A percentile compares a stretch with the other conserved stretches of the same genome.
Conservation (phyloP, 2,888 invertebrate species). For the Caenorhabditis macrosperma region DNA sequence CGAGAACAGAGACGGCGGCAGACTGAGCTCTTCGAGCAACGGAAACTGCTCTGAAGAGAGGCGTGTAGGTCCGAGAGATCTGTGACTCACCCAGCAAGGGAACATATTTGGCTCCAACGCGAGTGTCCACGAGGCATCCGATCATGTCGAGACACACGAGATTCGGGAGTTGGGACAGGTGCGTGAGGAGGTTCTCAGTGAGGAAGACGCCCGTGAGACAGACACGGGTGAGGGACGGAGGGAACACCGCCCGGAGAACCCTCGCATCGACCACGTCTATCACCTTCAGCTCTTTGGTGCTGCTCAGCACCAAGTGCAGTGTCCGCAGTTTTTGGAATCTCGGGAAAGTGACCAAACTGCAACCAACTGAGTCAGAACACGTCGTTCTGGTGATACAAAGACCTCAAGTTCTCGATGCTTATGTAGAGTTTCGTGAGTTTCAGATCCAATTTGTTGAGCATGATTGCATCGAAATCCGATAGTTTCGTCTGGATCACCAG, state of each 20-base stretch:
- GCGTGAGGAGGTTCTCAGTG: constrained; percentile 35
- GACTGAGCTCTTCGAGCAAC: constrained; percentile 37
- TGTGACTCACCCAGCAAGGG: constrained; percentile 8
- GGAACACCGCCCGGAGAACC: constrained; percentile 28
- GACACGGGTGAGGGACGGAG: constrained; percentile 40
- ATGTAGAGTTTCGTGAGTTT: constrained; percentile 44
- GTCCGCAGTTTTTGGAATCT: constrained; percentile 37
- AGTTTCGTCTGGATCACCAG: constrained; percentile 37
- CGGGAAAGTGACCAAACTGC: constrained; percentile 29
- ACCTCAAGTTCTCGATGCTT: constrained; percentile 48
- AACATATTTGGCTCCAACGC: constrained; percentile 43
- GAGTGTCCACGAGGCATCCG: constrained; percentile 55
- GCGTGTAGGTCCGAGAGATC: background rate
- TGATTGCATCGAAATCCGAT: constrained; percentile 16
- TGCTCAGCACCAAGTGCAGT: constrained; percentile 35
- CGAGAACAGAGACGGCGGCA: constrained; percentile 50
- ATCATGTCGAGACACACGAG: constrained; percentile 53
- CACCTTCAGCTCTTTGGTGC: constrained; percentile 23
- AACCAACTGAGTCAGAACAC: too few relatives aligned
- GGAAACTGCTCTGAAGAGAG: constrained; percentile 25
- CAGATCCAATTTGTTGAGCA: constrained; percentile 25
- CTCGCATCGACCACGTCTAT: constrained; percentile 29
- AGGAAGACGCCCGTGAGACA: constrained; percentile 55
- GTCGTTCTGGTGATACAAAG: too few relatives aligned
- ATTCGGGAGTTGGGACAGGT: constrained; percentile 32